A percentile compares a stretch with the other conserved stretches of the same genome.
Evolutionary conservation across 2,888 invertebrate genomes (phyloP).

Genomic region (Drosophila percnosoma): DNA sequence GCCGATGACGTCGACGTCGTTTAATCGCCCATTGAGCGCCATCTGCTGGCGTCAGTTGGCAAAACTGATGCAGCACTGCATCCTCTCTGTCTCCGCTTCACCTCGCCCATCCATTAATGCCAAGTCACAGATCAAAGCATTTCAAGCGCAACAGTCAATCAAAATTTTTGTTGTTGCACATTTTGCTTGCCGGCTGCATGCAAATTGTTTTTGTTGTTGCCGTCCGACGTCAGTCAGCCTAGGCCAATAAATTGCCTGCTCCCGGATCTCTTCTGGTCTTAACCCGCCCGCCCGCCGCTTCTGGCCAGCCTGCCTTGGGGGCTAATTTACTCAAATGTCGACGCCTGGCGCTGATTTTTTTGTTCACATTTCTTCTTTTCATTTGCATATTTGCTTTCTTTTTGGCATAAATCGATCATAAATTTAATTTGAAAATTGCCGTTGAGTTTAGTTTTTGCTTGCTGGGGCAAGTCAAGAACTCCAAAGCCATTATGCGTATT

Average conservation of each 20-base stretch:
- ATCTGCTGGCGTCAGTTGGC: constrained; percentile 67
- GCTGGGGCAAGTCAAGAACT: constrained; percentile 41
- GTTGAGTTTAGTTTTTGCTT: constrained; percentile 27
- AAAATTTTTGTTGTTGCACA: constrained; percentile 54
- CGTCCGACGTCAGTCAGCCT: constrained; percentile 55
- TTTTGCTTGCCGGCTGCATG: constrained; percentile 28
- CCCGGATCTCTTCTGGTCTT: constrained; percentile 7
- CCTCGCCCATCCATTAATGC: constrained; percentile 5
- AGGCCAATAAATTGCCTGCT: constrained; percentile 63
- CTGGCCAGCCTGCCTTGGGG: constrained; percentile 1
- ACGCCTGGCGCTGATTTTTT: constrained; percentile 71
- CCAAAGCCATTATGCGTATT: constrained; percentile 73
- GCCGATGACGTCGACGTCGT: constrained; percentile 6
- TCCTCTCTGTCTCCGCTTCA: background rate
- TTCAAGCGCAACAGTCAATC: constrained; percentile 78
- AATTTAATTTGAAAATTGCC: constrained; percentile 75
- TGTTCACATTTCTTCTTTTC: constrained; percentile 24
- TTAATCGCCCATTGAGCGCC: constrained; percentile 64
- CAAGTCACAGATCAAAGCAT: constrained; percentile 69
- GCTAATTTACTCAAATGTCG: constrained; percentile 75
- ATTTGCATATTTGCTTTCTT: constrained; percentile 41
- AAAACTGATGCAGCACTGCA: constrained; percentile 17
- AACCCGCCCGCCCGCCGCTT: background rate
- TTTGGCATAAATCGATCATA: constrained; percentile 77
- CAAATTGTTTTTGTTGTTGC: constrained; percentile 42